These are phyloP conservation scores for Podargus strigoides DNA, from an alignment of 2,797 vertebrate species.

Conservation along the genomic window DNA sequence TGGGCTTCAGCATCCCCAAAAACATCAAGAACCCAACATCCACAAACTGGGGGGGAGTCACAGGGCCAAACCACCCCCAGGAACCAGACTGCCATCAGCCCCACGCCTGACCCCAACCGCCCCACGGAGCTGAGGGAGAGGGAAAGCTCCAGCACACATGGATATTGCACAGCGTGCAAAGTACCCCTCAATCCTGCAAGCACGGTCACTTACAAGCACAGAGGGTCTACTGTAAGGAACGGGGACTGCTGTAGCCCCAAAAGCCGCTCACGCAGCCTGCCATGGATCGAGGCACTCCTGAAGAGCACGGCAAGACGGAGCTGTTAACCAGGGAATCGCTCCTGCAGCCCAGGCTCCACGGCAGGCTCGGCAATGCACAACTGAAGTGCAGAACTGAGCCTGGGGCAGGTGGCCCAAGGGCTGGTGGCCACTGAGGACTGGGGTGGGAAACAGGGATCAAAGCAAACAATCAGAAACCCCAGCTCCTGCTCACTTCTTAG, in stretches of 20 bases:
- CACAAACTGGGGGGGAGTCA: fast-evolving
- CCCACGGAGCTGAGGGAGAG: fast-evolving
- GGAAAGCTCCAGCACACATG: not conserved
- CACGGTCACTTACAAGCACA: not conserved
- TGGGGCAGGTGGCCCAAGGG: not conserved
- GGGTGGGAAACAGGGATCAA: not conserved
- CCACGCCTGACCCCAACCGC: fast-evolving
- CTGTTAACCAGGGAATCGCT: not conserved
- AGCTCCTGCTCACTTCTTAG: not conserved
- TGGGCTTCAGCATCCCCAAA: not conserved
- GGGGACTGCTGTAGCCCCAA: not conserved
- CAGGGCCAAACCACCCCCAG: fast-evolving
- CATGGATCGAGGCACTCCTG: not conserved
- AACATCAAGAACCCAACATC: not conserved
- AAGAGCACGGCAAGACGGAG: fast-evolving
- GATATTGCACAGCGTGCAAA: not conserved
- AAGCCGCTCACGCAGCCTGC: fast-evolving
- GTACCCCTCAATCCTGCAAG: not conserved
- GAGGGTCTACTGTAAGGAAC: not conserved
- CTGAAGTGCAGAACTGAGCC: not conserved
- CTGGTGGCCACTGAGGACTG: not conserved
- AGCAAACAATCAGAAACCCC: not conserved
- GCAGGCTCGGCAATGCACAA: not conserved
- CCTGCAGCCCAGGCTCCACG: not conserved
- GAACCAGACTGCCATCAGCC: fast-evolving